A percentile compares a stretch with the other conserved stretches of the same genome.
Evolutionary conservation across 2,113 vertebrate genomes (phyloP).

Genomic region (Dissostichus mawsoni): DNA sequence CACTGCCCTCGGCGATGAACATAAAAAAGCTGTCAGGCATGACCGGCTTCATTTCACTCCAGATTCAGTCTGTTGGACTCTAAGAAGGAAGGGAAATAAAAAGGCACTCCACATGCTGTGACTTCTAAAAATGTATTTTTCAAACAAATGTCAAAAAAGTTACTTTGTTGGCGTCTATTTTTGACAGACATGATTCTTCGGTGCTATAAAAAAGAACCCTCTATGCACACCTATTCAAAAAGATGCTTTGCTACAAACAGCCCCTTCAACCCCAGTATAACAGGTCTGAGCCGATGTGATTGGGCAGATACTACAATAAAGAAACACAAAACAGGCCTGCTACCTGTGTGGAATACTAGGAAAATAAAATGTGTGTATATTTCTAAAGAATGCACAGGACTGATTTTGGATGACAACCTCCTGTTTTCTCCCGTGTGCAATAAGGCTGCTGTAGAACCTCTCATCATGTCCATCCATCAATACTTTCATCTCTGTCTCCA

Average conservation of each 20-base stretch:
- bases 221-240: too few species aligned
- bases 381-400: constrained; percentile 29
- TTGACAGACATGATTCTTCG: neutral
- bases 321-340: neutral
- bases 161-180: neutral
- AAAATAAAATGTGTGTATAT: neutral
- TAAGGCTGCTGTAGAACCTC: constrained; percentile 57
- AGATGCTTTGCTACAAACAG: neutral
- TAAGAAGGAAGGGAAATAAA: constrained; percentile 7
- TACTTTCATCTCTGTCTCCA: neutral
- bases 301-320: neutral
- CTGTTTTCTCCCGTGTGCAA: constrained; percentile 56
- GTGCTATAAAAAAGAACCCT: too few species aligned
- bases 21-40: too few species aligned
- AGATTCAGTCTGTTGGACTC: neutral
- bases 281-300: constrained; percentile 4
- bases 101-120: constrained; percentile 1
- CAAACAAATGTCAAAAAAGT: neutral
- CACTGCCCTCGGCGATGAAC: neutral
- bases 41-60: neutral
- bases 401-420: constrained; percentile 35
- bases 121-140: neutral
- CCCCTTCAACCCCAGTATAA: neutral
- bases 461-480: constrained; percentile 30
- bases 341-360: constrained; percentile 1